Conservation (phyloP, 2,113 vertebrate species). For the Heptranchias perlo region DNA sequence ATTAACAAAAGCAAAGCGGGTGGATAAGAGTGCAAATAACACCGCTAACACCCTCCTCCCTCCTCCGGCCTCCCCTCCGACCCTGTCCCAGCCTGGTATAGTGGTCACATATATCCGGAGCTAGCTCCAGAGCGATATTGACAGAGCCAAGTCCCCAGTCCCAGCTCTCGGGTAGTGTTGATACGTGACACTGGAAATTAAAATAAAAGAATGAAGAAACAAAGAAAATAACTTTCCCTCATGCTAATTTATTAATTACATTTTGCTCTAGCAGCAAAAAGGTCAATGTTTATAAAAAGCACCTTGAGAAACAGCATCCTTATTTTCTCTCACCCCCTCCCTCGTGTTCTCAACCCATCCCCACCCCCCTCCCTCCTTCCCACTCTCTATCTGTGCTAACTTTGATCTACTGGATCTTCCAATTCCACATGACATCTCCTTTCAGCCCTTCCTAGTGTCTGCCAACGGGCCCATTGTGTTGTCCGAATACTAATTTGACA, state of each 20-base stretch:
- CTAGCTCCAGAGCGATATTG: neutral
- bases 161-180: no score
- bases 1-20: neutral
- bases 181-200: neutral
- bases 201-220: neutral
- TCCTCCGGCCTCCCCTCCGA: neutral
- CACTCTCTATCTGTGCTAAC: neutral
- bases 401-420: neutral
- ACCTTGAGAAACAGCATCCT: neutral
- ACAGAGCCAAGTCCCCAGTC: no score
- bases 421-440: conserved; percentile 33
- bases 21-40: neutral
- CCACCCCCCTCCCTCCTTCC: neutral
- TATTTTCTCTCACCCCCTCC: neutral
- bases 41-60: neutral
- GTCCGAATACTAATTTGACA: conserved; percentile 53
- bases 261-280: neutral
- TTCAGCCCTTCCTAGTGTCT: conserved; percentile 49
- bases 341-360: neutral
- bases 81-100: neutral
- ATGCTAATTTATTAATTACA: neutral
- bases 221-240: neutral
- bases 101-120: neutral
- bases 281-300: neutral
- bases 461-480: conserved; percentile 46